These are phyloP conservation scores for Archocentrus centrarchus DNA, from an alignment of 2,113 vertebrate species.

Conservation along the genomic window DNA sequence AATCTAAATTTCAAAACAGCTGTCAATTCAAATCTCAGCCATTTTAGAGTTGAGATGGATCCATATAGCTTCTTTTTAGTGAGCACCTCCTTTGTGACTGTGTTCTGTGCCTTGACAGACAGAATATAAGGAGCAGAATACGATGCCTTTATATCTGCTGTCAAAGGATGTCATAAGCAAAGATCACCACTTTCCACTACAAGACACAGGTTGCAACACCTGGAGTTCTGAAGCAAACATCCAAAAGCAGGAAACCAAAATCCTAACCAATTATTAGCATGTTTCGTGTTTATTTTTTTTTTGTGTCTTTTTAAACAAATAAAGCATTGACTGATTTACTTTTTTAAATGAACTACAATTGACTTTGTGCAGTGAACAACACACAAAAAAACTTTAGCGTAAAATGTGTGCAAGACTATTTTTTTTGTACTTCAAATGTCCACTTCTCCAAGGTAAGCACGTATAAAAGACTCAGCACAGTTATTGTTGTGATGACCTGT, in stretches of 20 bases:
- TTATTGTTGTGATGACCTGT: conserved; percentile 45
- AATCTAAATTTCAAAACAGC: conserved; percentile 63
- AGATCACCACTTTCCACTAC: conserved; percentile 31
- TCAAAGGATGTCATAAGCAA: conserved; percentile 55
- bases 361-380: not conserved
- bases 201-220: not conserved
- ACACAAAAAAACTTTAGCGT: not conserved
- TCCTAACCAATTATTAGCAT: not conserved
- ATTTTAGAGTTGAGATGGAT: conserved; percentile 26
- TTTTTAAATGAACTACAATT: not conserved
- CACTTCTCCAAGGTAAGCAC: conserved; percentile 12
- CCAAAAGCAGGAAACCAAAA: not conserved
- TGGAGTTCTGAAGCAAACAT: not conserved
- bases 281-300: not conserved
- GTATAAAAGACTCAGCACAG: conserved; percentile 7
- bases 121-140: conserved; percentile 40
- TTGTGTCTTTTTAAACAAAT: not conserved
- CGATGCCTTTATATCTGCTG: conserved; percentile 52
- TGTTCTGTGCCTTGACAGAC: conserved; percentile 52
- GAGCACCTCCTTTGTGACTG: conserved; percentile 27
- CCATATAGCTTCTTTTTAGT: conserved; percentile 5
- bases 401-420: not conserved
- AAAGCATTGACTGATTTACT: not conserved
- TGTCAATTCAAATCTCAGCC: conserved; percentile 49
- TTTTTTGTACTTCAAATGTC: conserved; percentile 3